Evolutionary conservation across 2,113 vertebrate species (phyloP).

Genomic region (Donacobius atricapilla): DNA sequence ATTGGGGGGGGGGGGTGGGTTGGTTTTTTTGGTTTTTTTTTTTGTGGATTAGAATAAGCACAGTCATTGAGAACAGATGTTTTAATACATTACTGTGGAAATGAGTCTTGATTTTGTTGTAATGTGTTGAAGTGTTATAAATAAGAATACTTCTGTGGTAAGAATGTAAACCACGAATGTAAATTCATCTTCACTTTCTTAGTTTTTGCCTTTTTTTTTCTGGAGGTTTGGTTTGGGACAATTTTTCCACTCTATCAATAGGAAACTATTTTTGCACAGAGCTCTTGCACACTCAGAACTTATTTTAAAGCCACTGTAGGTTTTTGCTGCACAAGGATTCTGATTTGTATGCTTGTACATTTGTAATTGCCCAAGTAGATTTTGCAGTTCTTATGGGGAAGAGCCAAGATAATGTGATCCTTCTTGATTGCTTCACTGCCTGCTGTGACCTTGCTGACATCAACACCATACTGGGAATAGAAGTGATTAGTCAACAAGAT

Average conservation of each 20-base stretch:
- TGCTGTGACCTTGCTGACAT: conserved; percentile 37
- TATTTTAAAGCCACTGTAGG: background rate
- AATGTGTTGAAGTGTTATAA: conserved; percentile 29
- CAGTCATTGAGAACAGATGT: conserved; percentile 59
- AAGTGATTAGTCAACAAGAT: conserved; percentile 43
- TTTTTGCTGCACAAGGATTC: background rate
- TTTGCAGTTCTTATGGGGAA: background rate
- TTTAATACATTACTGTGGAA: conserved; percentile 24
- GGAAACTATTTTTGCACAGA: background rate
- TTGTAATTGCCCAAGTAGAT: background rate
- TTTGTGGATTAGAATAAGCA: background rate
- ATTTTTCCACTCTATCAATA: background rate
- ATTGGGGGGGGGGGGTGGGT: background rate
- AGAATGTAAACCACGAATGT: conserved; percentile 27
- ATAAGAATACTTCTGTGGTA: background rate
- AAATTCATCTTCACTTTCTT: background rate
- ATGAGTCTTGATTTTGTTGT: conserved; percentile 19
- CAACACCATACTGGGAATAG: background rate
- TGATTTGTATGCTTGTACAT: background rate
- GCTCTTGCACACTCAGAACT: background rate
- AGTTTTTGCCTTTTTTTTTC: background rate
- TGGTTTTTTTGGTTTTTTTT: no score
- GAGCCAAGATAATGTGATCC: background rate
- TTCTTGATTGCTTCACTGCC: background rate
- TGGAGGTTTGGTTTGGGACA: background rate